A percentile compares a stretch with the other conserved stretches of the same genome.
phyloP scores from a whole-genome alignment of 2,888 invertebrate species.

The Listrodromus nycthemerus region DNA sequence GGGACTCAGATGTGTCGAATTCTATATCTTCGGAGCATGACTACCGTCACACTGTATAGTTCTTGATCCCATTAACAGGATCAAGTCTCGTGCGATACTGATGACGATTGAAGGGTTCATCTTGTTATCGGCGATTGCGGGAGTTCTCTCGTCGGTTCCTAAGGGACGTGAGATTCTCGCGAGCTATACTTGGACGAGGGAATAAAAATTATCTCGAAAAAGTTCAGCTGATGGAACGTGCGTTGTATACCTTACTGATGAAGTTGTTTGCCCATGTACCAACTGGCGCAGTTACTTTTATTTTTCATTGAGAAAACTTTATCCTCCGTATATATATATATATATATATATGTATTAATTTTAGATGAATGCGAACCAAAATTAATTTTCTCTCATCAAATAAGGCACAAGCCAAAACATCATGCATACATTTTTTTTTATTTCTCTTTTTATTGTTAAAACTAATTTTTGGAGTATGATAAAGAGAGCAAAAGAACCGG shows the following conservation, averaged over 20 bases:
- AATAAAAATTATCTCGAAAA: slow-evolving; percentile 71
- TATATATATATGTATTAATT: neutral
- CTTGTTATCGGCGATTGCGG: slow-evolving; percentile 77
- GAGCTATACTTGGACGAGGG: slow-evolving; percentile 45
- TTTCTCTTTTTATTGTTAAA: slow-evolving; percentile 64
- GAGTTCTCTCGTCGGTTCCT: slow-evolving; percentile 76
- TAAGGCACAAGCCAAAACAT: slow-evolving; percentile 61
- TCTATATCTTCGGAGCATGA: slow-evolving; percentile 65
- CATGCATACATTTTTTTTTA: slow-evolving; percentile 56
- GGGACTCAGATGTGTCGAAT: slow-evolving; percentile 64
- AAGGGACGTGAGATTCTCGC: slow-evolving; percentile 74
- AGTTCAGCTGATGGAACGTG: slow-evolving; percentile 9
- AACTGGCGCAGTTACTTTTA: slow-evolving; percentile 24
- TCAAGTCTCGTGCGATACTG: slow-evolving; percentile 76
- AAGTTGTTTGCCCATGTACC: slow-evolving; percentile 55
- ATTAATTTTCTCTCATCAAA: slow-evolving; percentile 44
- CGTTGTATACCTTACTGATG: slow-evolving; percentile 56
- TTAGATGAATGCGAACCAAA: slow-evolving; percentile 1
- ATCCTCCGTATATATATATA: neutral
- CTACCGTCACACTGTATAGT: slow-evolving; percentile 59
- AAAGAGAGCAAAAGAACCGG: too few species aligned
- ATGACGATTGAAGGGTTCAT: slow-evolving; percentile 76
- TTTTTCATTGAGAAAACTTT: slow-evolving; percentile 22
- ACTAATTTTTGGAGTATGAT: neutral
- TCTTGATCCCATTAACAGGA: slow-evolving; percentile 83